Base-by-base conservation (phyloP, 1,140 invertebrate genomes). In the Telenomus remus region DNA sequence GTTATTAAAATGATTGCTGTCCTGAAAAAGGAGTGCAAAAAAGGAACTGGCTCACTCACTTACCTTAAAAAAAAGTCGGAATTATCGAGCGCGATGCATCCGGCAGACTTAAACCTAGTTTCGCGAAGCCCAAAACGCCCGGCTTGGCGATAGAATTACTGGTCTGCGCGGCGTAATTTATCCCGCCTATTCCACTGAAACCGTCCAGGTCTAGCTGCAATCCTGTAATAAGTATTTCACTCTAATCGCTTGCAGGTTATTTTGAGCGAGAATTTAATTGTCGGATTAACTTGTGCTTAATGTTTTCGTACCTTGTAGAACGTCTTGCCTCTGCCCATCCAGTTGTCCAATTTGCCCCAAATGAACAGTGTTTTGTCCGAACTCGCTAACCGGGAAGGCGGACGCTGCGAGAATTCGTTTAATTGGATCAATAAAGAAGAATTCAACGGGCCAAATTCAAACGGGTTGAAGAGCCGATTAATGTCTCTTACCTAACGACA, bases 121-220 rank as follows among this genome's bases (percentile, higher is more conserved):
- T 82, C 64, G 69, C 77, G 33, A 79, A 69, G 11, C 63, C 81
- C 11, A 80, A 68, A 54, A 76, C 74, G 46, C 69, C 46, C 16
- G 76, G 66, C 55, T 75, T 81, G 48, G 66, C 50, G 14, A 56
- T 65, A 27, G 79, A 80, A 84, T 81, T 84, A 78, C 76, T 79
- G 15, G 77, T 27, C 59, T 76, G 76, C 53, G 72, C 60, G 33
- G 79, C 51, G 73, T 84, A 85, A 80, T 86, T 80, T 77, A 85
- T 81, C 59, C 81, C 85, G 39, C 71, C 80, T 71, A 76, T 71
- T 64, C 65, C 70, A 66, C 53, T 56, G 48, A 81, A 84, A 65
- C 79, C 81, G 49, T 77, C 79, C 54, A 84, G 51, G 53, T 84
- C 80, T 71, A 84, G 50, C 47, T 82, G 80, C 77, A 84, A 79